Evolutionary conservation across 2,888 invertebrate genomes (phyloP).

Genomic region (Phasia obesa): DNA sequence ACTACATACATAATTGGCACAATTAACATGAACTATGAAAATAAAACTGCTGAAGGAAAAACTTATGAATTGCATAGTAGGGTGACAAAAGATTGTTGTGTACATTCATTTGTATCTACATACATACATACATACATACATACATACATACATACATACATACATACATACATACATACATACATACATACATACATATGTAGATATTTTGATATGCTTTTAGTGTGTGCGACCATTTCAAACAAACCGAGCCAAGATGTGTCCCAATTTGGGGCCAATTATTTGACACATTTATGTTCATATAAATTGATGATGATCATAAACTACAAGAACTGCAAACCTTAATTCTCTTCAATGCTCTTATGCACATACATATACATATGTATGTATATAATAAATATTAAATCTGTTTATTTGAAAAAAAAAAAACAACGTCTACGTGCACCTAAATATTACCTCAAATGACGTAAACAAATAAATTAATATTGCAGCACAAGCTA

Average conservation of each 20-base stretch:
- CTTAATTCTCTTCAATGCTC: neutral
- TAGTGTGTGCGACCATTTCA: too few relatives aligned
- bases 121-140: too few relatives aligned
- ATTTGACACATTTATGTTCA: conserved; percentile 67
- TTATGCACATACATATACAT: neutral
- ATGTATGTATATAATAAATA: conserved; percentile 9
- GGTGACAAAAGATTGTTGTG: conserved; percentile 16
- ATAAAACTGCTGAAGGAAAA: conserved; percentile 34
- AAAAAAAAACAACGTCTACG: neutral
- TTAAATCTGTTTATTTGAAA: neutral
- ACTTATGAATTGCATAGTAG: neutral
- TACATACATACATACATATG: conserved; percentile 4
- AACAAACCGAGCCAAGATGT: conserved; percentile 43
- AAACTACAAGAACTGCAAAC: conserved; percentile 30
- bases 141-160: too few relatives aligned
- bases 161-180: too few relatives aligned
- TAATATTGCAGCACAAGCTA: conserved; percentile 27
- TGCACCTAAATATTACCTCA: conserved; percentile 11
- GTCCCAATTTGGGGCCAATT: conserved; percentile 66
- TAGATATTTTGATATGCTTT: too few relatives aligned
- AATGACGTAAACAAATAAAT: conserved; percentile 37
- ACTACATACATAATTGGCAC: conserved; percentile 63
- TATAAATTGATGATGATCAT: conserved; percentile 47
- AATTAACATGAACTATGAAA: conserved; percentile 61
- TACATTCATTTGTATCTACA: too few relatives aligned